These are phyloP conservation scores for Chloropsis hardwickii DNA, from an alignment of 2,113 vertebrate genomes.

Conservation along the genomic window DNA sequence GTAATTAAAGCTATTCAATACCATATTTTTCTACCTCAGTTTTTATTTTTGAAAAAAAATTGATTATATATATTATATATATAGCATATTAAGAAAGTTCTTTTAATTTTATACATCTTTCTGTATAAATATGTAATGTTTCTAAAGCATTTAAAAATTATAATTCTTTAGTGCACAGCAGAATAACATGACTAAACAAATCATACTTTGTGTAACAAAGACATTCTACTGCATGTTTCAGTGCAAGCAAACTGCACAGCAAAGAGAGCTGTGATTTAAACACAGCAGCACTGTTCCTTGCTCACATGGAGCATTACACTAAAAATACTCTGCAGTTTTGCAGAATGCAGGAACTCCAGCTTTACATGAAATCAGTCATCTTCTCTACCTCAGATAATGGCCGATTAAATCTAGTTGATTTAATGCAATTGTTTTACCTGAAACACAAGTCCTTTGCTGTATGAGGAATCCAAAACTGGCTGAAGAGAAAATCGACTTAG, in stretches of 20 bases:
- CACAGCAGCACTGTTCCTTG: background rate
- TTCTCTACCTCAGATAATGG: background rate
- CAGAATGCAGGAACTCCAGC: background rate
- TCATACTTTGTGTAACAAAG: background rate
- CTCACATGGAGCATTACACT: background rate
- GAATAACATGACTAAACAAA: background rate
- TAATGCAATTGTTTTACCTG: constrained; percentile 76
- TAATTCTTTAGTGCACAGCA: background rate
- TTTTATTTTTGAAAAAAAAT: background rate
- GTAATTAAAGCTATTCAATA: background rate
- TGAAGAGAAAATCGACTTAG: constrained; percentile 90
- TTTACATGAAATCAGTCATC: background rate
- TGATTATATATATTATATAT: background rate
- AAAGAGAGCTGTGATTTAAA: background rate
- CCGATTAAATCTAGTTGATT: background rate
- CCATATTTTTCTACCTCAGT: background rate
- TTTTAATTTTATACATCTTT: background rate
- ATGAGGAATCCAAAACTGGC: constrained; percentile 70
- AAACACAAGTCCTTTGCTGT: constrained; percentile 91
- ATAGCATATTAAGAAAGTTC: background rate
- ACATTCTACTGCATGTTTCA: background rate
- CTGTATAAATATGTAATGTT: background rate
- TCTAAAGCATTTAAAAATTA: background rate
- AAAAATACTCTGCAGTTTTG: background rate
- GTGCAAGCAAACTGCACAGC: background rate